phyloP scores from a whole-genome alignment of 2,797 vertebrate species.

The Sarcoramphus papa region DNA sequence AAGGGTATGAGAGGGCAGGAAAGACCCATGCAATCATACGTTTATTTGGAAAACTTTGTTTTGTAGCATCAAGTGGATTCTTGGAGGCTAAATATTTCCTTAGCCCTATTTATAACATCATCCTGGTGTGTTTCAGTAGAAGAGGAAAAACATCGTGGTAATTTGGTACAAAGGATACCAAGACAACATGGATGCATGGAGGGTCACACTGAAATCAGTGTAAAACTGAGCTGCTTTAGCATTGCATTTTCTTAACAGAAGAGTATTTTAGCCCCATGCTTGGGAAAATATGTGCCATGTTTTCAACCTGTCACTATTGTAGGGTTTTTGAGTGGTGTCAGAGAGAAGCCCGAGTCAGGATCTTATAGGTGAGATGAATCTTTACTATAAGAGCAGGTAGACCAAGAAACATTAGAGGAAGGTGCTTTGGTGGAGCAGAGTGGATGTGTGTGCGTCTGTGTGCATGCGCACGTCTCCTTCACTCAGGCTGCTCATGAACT shows the following conservation, averaged over 20 bases:
- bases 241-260: background rate
- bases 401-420: background rate
- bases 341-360: background rate
- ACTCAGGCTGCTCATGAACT: background rate
- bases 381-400: background rate
- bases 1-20: background rate
- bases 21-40: background rate
- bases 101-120: background rate
- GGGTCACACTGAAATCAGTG: background rate
- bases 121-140: background rate
- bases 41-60: background rate
- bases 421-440: background rate
- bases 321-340: background rate
- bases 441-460: background rate
- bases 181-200: background rate
- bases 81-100: background rate
- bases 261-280: background rate
- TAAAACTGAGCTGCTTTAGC: background rate
- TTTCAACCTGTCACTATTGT: background rate
- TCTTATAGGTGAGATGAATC: background rate
- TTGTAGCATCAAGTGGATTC: background rate
- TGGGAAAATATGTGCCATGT: background rate
- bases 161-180: background rate
- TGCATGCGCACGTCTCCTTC: background rate
- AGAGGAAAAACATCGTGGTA: background rate